These are phyloP conservation scores for Lithobius niger DNA, from an alignment of 1,140 invertebrate species.

Conservation along the genomic window DNA sequence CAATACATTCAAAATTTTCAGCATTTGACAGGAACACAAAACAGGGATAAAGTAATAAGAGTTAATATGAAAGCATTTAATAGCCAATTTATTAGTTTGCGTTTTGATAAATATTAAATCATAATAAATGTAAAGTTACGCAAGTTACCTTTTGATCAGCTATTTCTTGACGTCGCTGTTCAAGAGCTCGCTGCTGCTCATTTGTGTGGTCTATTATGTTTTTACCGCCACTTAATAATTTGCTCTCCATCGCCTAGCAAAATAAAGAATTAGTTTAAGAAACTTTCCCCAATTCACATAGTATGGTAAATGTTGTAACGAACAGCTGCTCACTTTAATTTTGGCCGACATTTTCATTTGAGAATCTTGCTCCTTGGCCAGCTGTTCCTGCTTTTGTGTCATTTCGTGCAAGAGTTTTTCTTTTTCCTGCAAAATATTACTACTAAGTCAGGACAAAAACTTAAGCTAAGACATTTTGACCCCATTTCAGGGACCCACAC, in stretches of 20 bases:
- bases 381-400: conserved; percentile 40
- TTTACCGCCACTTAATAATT: conserved; percentile 67
- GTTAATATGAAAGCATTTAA: too few species aligned
- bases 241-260: conserved; percentile 60
- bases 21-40: too few species aligned
- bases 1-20: too few species aligned
- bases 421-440: conserved; percentile 33
- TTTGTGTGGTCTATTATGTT: conserved; percentile 84
- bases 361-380: conserved; percentile 40
- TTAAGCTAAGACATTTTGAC: too few species aligned
- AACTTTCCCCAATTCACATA: conserved; percentile 3
- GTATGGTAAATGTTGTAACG: not conserved
- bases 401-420: conserved; percentile 44
- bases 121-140: conserved; percentile 10
- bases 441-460: too few species aligned
- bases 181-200: conserved; percentile 68
- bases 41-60: too few species aligned
- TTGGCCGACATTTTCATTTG: conserved; percentile 38
- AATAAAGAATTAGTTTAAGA: conserved; percentile 9
- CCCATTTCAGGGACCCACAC: too few species aligned
- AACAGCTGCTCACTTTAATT: conserved; percentile 28
- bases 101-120: conserved; percentile 1
- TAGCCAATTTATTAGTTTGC: not conserved
- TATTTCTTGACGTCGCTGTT: conserved; percentile 62
- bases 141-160: conserved; percentile 67